Conservation (phyloP, 2,113 vertebrate genomes). For the Donacobius atricapilla region DNA sequence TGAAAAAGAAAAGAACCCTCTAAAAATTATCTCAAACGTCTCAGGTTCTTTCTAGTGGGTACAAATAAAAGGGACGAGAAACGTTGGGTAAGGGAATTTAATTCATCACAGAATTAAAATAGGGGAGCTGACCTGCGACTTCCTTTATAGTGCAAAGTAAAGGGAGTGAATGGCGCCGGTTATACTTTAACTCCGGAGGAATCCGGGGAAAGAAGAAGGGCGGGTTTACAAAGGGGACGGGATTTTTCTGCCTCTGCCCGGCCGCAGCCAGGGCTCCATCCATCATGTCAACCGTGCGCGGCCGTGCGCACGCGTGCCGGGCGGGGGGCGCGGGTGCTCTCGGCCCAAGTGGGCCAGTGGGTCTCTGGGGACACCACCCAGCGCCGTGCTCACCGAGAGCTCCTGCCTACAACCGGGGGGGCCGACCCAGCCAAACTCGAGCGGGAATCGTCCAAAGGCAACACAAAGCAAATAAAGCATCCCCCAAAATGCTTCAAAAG, state of each 20-base stretch:
- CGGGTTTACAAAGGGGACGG: constrained; percentile 73
- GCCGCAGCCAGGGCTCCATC: constrained; percentile 69
- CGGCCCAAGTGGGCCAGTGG: not conserved
- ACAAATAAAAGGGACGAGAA: constrained; percentile 36
- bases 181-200: constrained; percentile 94
- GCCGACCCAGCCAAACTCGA: not conserved
- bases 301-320: constrained; percentile 37
- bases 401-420: not conserved
- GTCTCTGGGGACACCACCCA: not conserved
- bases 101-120: constrained; percentile 66
- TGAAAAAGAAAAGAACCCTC: not conserved
- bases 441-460: not conserved
- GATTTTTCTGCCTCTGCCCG: constrained; percentile 62
- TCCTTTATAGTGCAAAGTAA: constrained; percentile 83
- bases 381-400: not conserved
- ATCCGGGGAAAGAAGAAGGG: constrained; percentile 68
- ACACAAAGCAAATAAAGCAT: not conserved
- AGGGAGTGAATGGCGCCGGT: constrained; percentile 84
- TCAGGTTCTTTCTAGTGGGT: constrained; percentile 22
- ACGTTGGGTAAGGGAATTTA: constrained; percentile 51
- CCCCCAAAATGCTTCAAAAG: not conserved
- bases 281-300: constrained; percentile 68
- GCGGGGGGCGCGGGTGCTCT: not conserved
- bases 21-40: not conserved
- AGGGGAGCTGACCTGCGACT: constrained; percentile 73